These are phyloP conservation scores for Tromatobia lineatoria DNA, from an alignment of 2,888 invertebrate genomes.

Conservation along the genomic window DNA sequence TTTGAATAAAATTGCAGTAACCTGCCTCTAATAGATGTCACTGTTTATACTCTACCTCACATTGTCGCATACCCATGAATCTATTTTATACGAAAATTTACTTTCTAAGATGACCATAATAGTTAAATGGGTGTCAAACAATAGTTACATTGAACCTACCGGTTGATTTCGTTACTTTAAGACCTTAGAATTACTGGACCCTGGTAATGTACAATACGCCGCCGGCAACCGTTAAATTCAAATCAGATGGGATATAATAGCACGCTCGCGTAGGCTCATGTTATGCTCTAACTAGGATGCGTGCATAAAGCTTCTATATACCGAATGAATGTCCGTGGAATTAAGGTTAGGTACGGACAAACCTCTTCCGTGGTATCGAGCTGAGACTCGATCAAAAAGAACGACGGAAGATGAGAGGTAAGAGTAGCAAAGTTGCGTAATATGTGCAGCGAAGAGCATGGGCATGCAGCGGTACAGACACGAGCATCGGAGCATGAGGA, in stretches of 20 bases:
- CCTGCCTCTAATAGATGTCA: background rate
- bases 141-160: conserved; percentile 15
- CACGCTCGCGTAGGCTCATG: conserved; percentile 60
- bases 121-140: background rate
- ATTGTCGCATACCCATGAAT: too few species aligned
- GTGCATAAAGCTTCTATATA: conserved; percentile 65
- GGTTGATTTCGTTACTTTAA: conserved; percentile 7
- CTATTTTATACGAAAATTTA: background rate
- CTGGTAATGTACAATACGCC: conserved; percentile 75
- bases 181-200: conserved; percentile 54
- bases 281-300: conserved; percentile 78
- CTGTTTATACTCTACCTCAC: background rate
- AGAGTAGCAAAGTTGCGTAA: conserved; percentile 25
- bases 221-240: conserved; percentile 80
- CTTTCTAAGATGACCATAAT: background rate
- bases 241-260: conserved; percentile 78
- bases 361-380: conserved; percentile 50
- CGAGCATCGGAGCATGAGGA: conserved; percentile 45
- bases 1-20: background rate
- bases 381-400: conserved; percentile 50
- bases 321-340: conserved; percentile 18
- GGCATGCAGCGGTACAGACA: conserved; percentile 34
- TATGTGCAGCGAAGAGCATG: conserved; percentile 25
- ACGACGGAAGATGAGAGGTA: conserved; percentile 46
- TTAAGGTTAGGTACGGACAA: conserved; percentile 6